Percentiles rank a stretch among this genome's conserved stretches.
phyloP scores from a whole-genome alignment of 2,113 vertebrate genomes.

The Machaerirhynchus nigripectus region DNA sequence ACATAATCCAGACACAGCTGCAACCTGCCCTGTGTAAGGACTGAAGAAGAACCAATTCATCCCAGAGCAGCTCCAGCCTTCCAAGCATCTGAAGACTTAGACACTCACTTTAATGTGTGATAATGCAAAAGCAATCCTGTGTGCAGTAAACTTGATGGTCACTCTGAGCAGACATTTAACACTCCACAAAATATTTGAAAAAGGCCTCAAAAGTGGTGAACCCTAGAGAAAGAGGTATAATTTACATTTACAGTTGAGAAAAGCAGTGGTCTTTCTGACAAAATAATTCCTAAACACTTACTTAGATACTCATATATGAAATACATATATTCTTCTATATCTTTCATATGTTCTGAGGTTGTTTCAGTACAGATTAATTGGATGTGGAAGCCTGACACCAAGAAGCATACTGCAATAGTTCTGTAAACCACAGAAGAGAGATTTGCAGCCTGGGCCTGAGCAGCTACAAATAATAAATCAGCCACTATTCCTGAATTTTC shows the following conservation, averaged over 20 bases:
- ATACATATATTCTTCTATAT: background rate
- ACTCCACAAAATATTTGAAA: background rate
- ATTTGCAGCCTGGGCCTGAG: background rate
- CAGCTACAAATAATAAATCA: background rate
- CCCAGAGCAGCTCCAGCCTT: background rate
- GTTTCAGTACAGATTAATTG: background rate
- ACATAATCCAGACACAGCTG: background rate
- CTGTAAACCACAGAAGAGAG: background rate
- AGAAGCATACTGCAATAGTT: background rate
- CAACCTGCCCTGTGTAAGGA: background rate
- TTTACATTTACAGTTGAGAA: background rate
- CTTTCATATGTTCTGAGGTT: background rate
- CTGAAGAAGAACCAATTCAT: background rate
- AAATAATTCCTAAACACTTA: background rate
- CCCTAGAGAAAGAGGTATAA: background rate
- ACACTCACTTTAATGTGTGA: no score
- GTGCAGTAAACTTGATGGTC: background rate
- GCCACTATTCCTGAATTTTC: background rate
- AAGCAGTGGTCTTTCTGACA: background rate
- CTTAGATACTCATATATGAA: background rate
- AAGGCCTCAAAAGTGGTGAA: background rate
- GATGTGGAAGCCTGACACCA: background rate
- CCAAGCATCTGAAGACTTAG: background rate
- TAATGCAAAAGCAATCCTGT: background rate
- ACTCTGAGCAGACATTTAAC: background rate